Evolutionary conservation across 2,113 vertebrate species (phyloP), one percentile per base, ranked within the genome.

Genomic region (Porphyrio hochstetteri): DNA sequence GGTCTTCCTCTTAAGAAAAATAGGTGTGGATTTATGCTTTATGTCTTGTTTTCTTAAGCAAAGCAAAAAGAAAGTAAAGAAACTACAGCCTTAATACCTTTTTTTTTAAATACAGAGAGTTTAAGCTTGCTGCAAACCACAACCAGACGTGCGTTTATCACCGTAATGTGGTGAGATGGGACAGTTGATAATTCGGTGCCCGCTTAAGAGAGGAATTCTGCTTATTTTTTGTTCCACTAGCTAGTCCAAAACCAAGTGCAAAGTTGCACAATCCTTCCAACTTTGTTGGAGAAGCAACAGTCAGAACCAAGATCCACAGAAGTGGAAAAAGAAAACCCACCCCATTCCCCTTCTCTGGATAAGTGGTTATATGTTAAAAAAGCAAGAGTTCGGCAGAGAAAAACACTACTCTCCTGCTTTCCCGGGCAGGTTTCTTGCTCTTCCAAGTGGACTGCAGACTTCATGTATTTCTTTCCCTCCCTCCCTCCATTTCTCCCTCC

Each of bases 141-240:
- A 13, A 82, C 71, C 63, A 95, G 95, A 93, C 19, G 2, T 94
- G 71, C 50, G 69, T 92, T 93, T 93, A 83, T 82, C 85, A 93
- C 69, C 48, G 29, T 29, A 75, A 86, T 4, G 4, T 91, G 87
- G 93, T 68, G 19, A 50, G 82, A 94, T 96, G 87, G 87, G 87
- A 97, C 90, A 91, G 91, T 82, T 78, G 80, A 89, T 94, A 93
- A 92, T 82, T 79, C 96, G 93, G 93, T 65, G 3, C 91, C 35
- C 46, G 46, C 84, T 93, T 95, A 69, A 86, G 93, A 94, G 83
- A 96, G 85, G 95, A 96, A 97, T 98, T 95, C 86, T 96, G 91
- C 94, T 95, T 96, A 80, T 90, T 96, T 92, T 92, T 93, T 82
- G 46, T 95, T 96, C 93, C 95, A 92, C 86, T 84, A 84, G 29